A percentile compares a stretch with the other conserved stretches of the same genome.
These are phyloP conservation scores for Sebastiscus albofasciatus DNA, from an alignment of 2,797 vertebrate species.

Conservation along the genomic window DNA sequence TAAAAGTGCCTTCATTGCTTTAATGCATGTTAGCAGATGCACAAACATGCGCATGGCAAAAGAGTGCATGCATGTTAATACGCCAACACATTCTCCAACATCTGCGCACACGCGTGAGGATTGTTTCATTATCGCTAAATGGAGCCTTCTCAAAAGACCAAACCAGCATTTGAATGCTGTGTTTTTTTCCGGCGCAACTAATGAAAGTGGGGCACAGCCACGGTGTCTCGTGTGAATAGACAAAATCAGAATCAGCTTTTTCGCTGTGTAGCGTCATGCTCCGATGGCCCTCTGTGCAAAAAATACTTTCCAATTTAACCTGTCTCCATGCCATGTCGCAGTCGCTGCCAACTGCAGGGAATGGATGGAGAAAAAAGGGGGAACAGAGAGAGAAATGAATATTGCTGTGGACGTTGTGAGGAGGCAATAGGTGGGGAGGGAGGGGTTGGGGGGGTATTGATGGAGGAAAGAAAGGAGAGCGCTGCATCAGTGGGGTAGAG, in stretches of 20 bases:
- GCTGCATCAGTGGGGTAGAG: constrained; percentile 70
- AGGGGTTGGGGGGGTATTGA: constrained; percentile 45
- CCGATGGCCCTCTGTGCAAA: constrained; percentile 49
- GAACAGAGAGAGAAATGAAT: constrained; percentile 46
- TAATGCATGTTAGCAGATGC: constrained; percentile 69
- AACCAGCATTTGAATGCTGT: constrained; percentile 56
- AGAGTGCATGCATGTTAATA: constrained; percentile 23
- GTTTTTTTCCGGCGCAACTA: constrained; percentile 45
- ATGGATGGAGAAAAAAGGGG: constrained; percentile 29
- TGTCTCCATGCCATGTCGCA: constrained; percentile 39
- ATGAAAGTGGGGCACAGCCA: constrained; percentile 71
- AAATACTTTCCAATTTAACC: constrained; percentile 59
- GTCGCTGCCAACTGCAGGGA: constrained; percentile 35
- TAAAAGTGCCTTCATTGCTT: constrained; percentile 69
- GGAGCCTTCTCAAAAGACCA: constrained; percentile 60
- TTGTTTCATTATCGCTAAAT: constrained; percentile 71
- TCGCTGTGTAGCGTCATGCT: constrained; percentile 47
- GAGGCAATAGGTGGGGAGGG: constrained; percentile 11
- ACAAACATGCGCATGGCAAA: constrained; percentile 50
- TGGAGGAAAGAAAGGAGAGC: constrained; percentile 64
- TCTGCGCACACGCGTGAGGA: constrained; percentile 36
- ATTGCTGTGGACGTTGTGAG: constrained; percentile 34
- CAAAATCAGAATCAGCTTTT: constrained; percentile 69
- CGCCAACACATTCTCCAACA: constrained; percentile 18
- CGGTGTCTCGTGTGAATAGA: constrained; percentile 60